Conservation (phyloP, 2,113 vertebrate genomes). For the Cephalopterus ornatus region DNA sequence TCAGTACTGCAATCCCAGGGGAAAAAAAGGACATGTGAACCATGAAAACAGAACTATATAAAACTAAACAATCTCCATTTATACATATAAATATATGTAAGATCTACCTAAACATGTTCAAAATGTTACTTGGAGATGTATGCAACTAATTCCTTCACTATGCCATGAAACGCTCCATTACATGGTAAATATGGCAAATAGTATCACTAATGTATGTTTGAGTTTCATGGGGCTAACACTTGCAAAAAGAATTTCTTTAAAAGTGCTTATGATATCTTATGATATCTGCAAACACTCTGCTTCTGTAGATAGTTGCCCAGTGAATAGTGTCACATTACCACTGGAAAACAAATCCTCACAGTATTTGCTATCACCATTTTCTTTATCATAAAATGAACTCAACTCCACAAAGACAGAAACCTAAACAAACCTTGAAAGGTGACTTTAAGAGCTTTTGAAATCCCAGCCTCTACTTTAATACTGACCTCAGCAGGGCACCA, state of each 20-base stretch:
- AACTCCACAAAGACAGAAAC: constrained; percentile 28
- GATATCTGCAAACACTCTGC: constrained; percentile 28
- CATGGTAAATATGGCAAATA: not conserved
- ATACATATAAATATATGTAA: not conserved
- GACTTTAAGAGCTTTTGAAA: constrained; percentile 47
- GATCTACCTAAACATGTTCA: not conserved
- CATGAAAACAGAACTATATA: not conserved
- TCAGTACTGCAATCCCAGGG: not conserved
- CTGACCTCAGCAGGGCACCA: constrained; percentile 24
- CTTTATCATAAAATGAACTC: constrained; percentile 35
- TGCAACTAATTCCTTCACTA: not conserved
- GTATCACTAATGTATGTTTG: constrained; percentile 12
- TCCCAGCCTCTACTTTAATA: not conserved
- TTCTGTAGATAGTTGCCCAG: constrained; percentile 1
- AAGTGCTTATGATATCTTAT: constrained; percentile 8
- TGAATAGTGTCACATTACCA: constrained; percentile 28
- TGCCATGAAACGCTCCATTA: not conserved
- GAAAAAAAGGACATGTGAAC: not conserved
- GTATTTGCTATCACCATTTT: constrained; percentile 39
- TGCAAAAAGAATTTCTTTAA: constrained; percentile 27
- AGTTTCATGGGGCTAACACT: constrained; percentile 26
- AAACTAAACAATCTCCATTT: not conserved
- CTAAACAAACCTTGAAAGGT: constrained; percentile 49
- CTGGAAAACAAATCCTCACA: constrained; percentile 19
- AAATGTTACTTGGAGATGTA: not conserved